Evolutionary conservation across 2,113 vertebrate species (phyloP), one percentile per base, ranked within the genome.

Genomic region (Melanostigma gelatinosum): DNA sequence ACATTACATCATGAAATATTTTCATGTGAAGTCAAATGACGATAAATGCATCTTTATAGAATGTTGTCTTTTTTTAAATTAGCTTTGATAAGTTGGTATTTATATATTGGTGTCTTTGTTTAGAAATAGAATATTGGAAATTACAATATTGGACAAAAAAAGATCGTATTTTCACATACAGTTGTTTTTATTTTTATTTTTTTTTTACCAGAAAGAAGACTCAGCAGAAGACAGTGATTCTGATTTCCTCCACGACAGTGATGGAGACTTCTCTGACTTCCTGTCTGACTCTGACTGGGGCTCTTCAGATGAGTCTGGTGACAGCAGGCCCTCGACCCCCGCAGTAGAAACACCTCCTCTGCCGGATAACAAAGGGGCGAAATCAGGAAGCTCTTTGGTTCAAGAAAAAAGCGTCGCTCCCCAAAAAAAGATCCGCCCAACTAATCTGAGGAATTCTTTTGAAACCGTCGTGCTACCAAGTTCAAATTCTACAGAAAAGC

Each of bases 121-220:
- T 27, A 20, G 4, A 57, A 58, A 27, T 58, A 15, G 11, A 57
- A 58, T 29, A n/a, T 55, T 55, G 4, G 3, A 38, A 71, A 27
- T 4, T 27, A 5, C 52, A 34, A 68, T 34, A n/a, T 38, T 13
- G 22, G 11, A 54, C 27, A 11, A 18, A 40, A 50, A 20, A 27
- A 42, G 27, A 36, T 32, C 22, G 24, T 50, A 46, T 32, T 79
- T 46, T 8, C 0, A 34, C n/a, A 10, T 29, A 20, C 0, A 20
- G 36, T 12, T 71, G 4, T 66, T 34, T 13, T 0, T 44, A 4
- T 2, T 27, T 3, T 18, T 46, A n/a, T 11, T 22, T 6, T 1
- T 4, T 12, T 29, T 50, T 27, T 61, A 76, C 22, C 38, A 91
- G 88, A 63, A 81, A 73, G 67, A 57, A 38, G 84, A 83, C 18